Percentiles rank a stretch among this genome's conserved stretches.
phyloP scores from a whole-genome alignment of 2,797 vertebrate species.

The Sebastiscus albofasciatus region DNA sequence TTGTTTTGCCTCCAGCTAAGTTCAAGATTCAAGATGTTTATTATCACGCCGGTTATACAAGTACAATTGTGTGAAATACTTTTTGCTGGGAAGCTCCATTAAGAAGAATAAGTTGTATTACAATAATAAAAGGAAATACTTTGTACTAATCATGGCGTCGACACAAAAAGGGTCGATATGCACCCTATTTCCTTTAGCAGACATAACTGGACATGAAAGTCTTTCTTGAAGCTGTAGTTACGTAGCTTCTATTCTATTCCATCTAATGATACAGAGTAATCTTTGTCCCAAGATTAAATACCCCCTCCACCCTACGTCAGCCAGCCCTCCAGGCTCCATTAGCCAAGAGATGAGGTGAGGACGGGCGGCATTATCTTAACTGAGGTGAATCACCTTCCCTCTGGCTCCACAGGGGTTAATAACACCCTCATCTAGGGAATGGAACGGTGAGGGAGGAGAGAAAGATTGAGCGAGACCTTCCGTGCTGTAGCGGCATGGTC shows the following conservation, averaged over 20 bases:
- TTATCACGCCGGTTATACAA: no score
- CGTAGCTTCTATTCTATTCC: slow-evolving; percentile 2
- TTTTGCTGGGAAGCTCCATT: no score
- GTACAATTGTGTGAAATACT: no score
- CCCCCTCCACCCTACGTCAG: slow-evolving; percentile 34
- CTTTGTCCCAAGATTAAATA: slow-evolving; percentile 60
- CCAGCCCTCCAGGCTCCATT: slow-evolving; percentile 70
- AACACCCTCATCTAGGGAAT: slow-evolving; percentile 51
- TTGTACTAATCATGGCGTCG: no score
- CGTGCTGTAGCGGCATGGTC: neutral
- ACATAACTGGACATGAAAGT: slow-evolving; percentile 6
- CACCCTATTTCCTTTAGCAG: neutral
- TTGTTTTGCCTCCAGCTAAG: no score
- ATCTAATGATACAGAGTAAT: slow-evolving; percentile 39
- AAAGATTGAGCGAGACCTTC: slow-evolving; percentile 6
- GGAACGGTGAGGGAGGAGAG: slow-evolving; percentile 11
- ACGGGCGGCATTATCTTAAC: slow-evolving; percentile 67
- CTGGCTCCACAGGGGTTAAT: slow-evolving; percentile 65
- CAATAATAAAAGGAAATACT: no score
- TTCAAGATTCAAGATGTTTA: no score
- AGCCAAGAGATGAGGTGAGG: slow-evolving; percentile 70
- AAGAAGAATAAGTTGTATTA: no score
- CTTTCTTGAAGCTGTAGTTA: slow-evolving; percentile 14
- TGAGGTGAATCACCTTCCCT: slow-evolving; percentile 72
- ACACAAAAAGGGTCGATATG: neutral